Base-by-base conservation (phyloP, 30 jellyfish, hydroid and myxozoan species). In the Euphysa ruthae region DNA sequence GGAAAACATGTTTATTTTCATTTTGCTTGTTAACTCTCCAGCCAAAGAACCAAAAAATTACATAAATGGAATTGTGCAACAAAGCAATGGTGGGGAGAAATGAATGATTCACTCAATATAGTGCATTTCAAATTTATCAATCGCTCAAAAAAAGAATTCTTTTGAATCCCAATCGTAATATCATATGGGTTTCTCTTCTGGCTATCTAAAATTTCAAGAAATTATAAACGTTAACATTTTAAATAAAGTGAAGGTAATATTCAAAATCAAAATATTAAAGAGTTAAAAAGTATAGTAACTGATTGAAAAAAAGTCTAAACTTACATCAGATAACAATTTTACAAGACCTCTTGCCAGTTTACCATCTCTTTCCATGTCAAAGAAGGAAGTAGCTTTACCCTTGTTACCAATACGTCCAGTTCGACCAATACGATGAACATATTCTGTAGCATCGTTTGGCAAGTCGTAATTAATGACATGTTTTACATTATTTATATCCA, bases 361-460 rank as follows among this genome's bases (percentile, higher is more conserved):
- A 0, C 49, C 78, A 27, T 75, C 89, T 14, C 84, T 30, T 4
- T 58, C 52, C 8, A 27, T 22, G 18, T 73, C 85, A 34, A 50
- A 73, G 79, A 73, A 73, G 0, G 85, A 31, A 0, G 85, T 73
- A 34, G 85, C 85, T 35, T 57, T 73, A 19, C 85, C 85, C 29
- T 73, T 31, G 46, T 73, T 73, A 15, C 85, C 85, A 18, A 73
- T 73, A 16, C 85, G 74, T 7, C 85, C 85, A 1, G 85, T 73
- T n/a, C 85, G 80, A 3, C 85, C 85, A 28, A 73, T 73, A 14
- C 85, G 82, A 42, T 73, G 85, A 12, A 73, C 85, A 49, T 73
- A 73, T 28, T 73, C 85, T 4, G 20, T 58, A 18, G 57, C 62
- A 21, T 43, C 85, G 12, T 38, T 12, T 16, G 85, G 85, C 50